Evolutionary conservation across 2,888 invertebrate species (phyloP), one percentile per base, ranked within the genome.

Genomic region (Caenorhabditis becei): DNA sequence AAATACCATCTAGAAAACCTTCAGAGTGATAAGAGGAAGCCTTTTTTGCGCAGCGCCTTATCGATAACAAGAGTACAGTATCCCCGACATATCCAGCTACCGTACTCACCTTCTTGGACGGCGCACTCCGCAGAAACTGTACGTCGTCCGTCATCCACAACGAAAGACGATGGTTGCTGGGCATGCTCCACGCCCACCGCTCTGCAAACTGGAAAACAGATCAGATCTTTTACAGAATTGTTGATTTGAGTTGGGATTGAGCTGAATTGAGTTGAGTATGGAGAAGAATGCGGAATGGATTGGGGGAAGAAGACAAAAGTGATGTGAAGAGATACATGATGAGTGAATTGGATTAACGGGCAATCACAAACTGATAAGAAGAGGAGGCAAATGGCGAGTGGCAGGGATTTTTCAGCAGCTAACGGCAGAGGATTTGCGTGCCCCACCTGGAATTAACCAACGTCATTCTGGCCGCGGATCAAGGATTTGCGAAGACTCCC

Each of bases 61-160:
- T 35, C 35, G 35, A 35, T 35, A 35, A 35, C 35, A 35, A 5
- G 35, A 35, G 35, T 35, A 32, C 32, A 32, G 32, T 32, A 32
- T 7, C 10, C 32, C n/a, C n/a, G n/a, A n/a, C n/a, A n/a, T n/a
- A n/a, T n/a, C n/a, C n/a, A n/a, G n/a, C n/a, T n/a, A n/a, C n/a
- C n/a, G n/a, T n/a, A n/a, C 74, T 74, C 41, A 74, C 74, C 32
- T 74, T 74, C 20, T 74, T 74, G 14, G 59, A 37, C 16, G 74
- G 51, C 11, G 51, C 16, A 23, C 58, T 65, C n/a, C 74, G 65
- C 65, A 66, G 44, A 53, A 74, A 74, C 58, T 66, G 58, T 26
- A 59, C 54, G 53, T 66, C 74, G 58, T 74, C 74, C 32, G 65
- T 66, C 66, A 74, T 66, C 74, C 74, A 66, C 23, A 74, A 56